Base-by-base conservation (phyloP, 2,888 invertebrate genomes). In the Spisula solida region DNA sequence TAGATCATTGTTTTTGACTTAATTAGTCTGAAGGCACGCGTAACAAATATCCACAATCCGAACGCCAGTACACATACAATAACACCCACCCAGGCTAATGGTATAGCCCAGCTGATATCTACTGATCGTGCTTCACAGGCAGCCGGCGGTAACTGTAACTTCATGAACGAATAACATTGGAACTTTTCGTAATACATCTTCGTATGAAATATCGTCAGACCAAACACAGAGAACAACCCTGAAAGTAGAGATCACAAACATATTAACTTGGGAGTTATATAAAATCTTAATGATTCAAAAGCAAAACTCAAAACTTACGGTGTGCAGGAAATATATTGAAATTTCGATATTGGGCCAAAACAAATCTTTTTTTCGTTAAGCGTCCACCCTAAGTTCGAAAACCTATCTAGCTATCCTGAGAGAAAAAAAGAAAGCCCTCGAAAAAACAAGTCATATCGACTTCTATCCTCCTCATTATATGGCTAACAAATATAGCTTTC, bases 181-280 rank as follows among this genome's bases (percentile, higher is more conserved):
- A 93, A 94, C 29, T 90, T 92, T 91, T 95, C 95, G 87, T 95
- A 96, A 85, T 93, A 94, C 48, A 98, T 97, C 96, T 99, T 99
- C 97, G 98, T 98, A 97, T 99, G 98, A 96, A 99, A 98, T 96
- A 99, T 99, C 97, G 98, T 98, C 90, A 99, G 97, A 0, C 99
- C 98, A 97, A 99, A 99, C 93, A 98, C 97, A 41, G 98, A 98
- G 97, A 99, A 99, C 0, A 98, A 97, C 60, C 98, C 99, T 99
- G 97, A 51, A 34, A 97, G 94, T 91, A 88, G 87, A 88, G 82
- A 25, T 48, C 41, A 80, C 18, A 51, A n/a, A 29, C 10, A 25
- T 10, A 25, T 25, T 10, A n/a, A 60, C 4, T 18, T n/a, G 6
- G n/a, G 1, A n/a, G n/a, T 66, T 66, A 25, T 25, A 25, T 25